Base-by-base conservation (phyloP, 2,797 vertebrate species). In the Poeciliopsis paucimaculata region DNA sequence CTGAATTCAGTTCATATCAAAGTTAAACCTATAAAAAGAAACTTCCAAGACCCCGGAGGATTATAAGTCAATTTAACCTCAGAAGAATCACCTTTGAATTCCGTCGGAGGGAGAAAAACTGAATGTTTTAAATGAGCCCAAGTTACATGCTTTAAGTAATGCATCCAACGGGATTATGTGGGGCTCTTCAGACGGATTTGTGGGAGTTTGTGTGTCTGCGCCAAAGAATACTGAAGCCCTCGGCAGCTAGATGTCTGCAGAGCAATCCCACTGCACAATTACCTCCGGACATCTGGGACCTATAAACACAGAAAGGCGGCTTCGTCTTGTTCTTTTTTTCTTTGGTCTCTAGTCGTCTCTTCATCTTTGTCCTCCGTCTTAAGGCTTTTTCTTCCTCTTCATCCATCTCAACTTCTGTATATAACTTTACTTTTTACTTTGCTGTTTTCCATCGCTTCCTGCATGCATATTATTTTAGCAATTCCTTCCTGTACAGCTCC, bases 201-300 rank as follows among this genome's bases (percentile, higher is more conserved):
- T 85, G 87, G n/a, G 26, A 81, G 47, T 78, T 73, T 79, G 74
- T 84, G 76, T 76, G 72, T 82, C 62, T 84, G 76, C 76, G 76
- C 73, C 78, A 79, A 70, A 82, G 87, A 91, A 86, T 85, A 89
- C 60, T 45, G 82, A 87, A 9, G 88, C 90, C 80, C 76, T 90
- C 81, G 73, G 90, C 86, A 87, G 89, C 92, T 93, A 94, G 91
- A 95, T 94, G 94, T 93, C 91, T 92, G 84, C 88, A 86, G 74
- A 90, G 83, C 87, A 89, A 92, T 92, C 92, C 90, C 92, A 90
- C 83, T 89, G 87, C 88, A 90, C 91, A 92, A 92, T 94, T 94
- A 94, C 93, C 91, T 92, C 86, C 73, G 79, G 91, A 95, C 92
- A 95, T 94, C 93, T 94, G 94, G 93, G 93, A 91, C 86, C 89